Conservation (phyloP, 1,140 invertebrate species). For the Listronotus oregonensis region DNA sequence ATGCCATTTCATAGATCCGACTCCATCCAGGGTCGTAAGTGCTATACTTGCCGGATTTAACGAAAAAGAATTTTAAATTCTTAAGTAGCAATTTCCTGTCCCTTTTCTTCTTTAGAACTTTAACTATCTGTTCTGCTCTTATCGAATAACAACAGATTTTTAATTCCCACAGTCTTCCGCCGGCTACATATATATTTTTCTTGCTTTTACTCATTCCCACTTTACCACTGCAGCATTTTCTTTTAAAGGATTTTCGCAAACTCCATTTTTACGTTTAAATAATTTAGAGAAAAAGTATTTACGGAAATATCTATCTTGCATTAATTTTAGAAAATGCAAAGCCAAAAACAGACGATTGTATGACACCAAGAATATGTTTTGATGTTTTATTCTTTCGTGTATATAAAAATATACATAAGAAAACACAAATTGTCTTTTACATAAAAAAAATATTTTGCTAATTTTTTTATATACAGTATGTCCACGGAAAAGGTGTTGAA, state of each 20-base stretch:
- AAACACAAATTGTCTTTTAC: too few species aligned
- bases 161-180: constrained; percentile 56
- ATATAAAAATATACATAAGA: too few species aligned
- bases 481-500: too few species aligned
- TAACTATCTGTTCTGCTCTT: not conserved
- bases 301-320: too few species aligned
- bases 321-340: too few species aligned
- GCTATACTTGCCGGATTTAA: constrained; percentile 55
- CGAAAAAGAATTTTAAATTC: constrained; percentile 58
- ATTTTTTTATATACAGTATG: too few species aligned
- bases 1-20: constrained; percentile 58
- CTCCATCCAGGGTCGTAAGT: constrained; percentile 51
- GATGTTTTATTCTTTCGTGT: too few species aligned
- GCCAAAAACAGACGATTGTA: too few species aligned
- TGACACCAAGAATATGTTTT: too few species aligned
- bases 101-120: constrained; percentile 23
- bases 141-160: constrained; percentile 57
- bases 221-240: constrained; percentile 48
- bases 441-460: too few species aligned
- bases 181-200: constrained; percentile 56
- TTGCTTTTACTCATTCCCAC: constrained; percentile 45
- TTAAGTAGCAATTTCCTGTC: constrained; percentile 52
- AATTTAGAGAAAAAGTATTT: constrained; percentile 5
- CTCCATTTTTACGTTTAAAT: constrained; percentile 23
- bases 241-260: constrained; percentile 24